Evolutionary conservation across 2,797 vertebrate species (phyloP), one percentile per base, ranked within the genome.

Genomic region (Nasua narica): DNA sequence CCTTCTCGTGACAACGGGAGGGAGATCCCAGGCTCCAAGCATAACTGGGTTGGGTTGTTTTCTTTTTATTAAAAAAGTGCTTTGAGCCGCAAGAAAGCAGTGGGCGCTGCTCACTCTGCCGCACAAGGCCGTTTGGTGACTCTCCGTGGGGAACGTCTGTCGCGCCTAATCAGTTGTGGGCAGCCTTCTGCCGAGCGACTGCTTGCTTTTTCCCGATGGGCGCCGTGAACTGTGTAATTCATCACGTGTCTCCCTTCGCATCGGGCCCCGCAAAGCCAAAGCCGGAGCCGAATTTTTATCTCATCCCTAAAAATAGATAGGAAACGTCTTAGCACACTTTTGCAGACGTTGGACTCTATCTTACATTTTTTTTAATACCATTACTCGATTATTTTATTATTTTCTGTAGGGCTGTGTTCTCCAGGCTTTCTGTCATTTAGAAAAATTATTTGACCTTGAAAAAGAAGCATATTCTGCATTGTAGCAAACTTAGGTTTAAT

Each of bases 31-130:
- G 37, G n/a, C 21, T 40, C 25, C 32, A 11, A 50, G 79, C 7
- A 40, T n/a, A 43, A 58, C 15, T 9, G 52, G 15, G 4, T 72
- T 0, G 32, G 62, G 4, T 43, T 35, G 25, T 56, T 56, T 35
- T 19, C n/a, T 67, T 35, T 46, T 8, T 32, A 40, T 72, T 70
- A 70, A 58, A 78, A 48, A 70, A 15, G 32, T 21, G 50, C 32
- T n/a, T n/a, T 29, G n/a, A 76, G 25, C 56, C 54, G 32, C 23
- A 12, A 0, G 0, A 62, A 37, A 46, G 54, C 35, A 35, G 15
- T 18, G 7, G 35, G 43, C 1, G 5, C 32, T 25, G 40, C 50
- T 40, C 21, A 21, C 46, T 19, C 9, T 1, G 0, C 48, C 2
- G 0, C 29, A 32, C 35, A 2, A 3, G 32, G 37, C 46, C 9